phyloP scores from a whole-genome alignment of 2,888 invertebrate species.

The Margaritifera margaritifera region DNA sequence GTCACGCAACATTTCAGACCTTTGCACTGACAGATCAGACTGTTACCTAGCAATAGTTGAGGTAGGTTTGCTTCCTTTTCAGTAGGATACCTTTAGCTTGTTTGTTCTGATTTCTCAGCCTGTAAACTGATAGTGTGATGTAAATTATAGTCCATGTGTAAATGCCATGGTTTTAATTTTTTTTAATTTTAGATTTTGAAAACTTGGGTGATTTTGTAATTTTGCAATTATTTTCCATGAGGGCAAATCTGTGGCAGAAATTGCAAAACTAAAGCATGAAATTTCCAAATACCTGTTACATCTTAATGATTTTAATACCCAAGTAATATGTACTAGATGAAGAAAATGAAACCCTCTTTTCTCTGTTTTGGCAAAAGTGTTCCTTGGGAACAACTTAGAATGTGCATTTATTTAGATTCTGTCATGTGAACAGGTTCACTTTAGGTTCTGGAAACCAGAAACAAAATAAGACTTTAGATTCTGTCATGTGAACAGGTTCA shows the following conservation, averaged over 20 bases:
- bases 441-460: no score
- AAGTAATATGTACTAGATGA: no score
- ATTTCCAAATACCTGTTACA: no score
- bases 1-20: slow-evolving; percentile 85
- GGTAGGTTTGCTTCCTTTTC: slow-evolving; percentile 54
- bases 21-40: slow-evolving; percentile 88
- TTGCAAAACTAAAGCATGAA: not conserved
- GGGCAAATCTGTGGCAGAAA: no score
- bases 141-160: not conserved
- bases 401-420: no score
- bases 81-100: not conserved
- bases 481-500: no score
- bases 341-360: no score
- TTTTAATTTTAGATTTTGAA: not conserved
- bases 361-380: no score
- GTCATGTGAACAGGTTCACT: no score
- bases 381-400: no score
- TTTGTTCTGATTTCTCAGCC: not conserved
- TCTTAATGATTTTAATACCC: no score
- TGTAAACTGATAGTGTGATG: not conserved
- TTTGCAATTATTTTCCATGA: not conserved
- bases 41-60: slow-evolving; percentile 93
- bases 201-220: not conserved
- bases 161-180: not conserved
- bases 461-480: no score